Percentiles rank a stretch among this genome's conserved stretches.
These are phyloP conservation scores for Petaurus breviceps DNA, from an alignment of 2,113 vertebrate species.

Conservation along the genomic window DNA sequence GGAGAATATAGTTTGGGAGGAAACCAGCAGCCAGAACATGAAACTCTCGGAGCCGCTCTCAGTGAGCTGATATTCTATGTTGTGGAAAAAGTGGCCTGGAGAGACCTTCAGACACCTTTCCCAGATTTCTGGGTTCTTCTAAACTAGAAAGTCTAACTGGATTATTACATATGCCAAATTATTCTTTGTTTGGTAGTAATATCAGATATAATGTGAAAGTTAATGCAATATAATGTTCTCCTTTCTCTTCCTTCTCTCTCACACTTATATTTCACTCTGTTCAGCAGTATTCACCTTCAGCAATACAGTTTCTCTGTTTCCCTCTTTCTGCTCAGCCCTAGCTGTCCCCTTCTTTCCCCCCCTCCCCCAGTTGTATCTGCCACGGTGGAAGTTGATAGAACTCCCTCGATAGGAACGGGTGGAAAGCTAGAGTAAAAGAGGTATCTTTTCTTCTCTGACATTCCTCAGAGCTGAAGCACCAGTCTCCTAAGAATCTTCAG, in stretches of 20 bases:
- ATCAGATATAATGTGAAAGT: background rate
- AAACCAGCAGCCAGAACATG: background rate
- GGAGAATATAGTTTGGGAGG: background rate
- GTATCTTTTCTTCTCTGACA: background rate
- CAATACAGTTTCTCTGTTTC: background rate
- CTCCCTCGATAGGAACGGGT: background rate
- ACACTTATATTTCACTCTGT: background rate
- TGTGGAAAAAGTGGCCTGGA: background rate
- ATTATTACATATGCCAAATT: background rate
- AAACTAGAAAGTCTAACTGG: background rate
- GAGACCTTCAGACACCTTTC: background rate
- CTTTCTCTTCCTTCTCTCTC: background rate
- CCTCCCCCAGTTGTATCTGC: background rate
- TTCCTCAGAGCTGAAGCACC: background rate
- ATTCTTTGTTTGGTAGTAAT: background rate
- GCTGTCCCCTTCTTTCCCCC: background rate
- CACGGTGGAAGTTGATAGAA: background rate
- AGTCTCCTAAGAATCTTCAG: background rate
- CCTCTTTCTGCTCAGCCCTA: background rate
- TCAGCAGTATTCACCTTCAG: background rate
- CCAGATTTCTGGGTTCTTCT: background rate
- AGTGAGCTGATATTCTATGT: background rate
- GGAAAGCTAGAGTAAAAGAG: background rate
- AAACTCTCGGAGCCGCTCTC: background rate
- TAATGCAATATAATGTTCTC: background rate